A percentile compares a stretch with the other conserved stretches of the same genome.
These are phyloP conservation scores for Petromus typicus DNA, from an alignment of 2,113 vertebrate species.

Conservation along the genomic window DNA sequence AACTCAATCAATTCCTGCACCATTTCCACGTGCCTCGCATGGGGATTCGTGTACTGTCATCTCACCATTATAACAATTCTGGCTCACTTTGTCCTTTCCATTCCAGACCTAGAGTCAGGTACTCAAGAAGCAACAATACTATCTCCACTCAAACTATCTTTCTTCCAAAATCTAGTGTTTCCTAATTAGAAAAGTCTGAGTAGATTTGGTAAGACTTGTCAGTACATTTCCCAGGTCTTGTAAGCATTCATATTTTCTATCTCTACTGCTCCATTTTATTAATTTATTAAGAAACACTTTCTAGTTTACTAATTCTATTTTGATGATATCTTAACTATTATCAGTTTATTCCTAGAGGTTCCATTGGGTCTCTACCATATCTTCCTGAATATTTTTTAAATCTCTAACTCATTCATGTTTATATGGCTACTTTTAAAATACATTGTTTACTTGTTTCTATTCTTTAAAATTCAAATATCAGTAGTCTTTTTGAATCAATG, in stretches of 20 bases:
- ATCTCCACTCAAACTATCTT: background rate
- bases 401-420: background rate
- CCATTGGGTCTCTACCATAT: background rate
- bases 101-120: background rate
- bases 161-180: background rate
- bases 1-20: background rate
- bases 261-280: background rate
- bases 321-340: background rate
- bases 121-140: background rate
- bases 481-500: constrained; percentile 5
- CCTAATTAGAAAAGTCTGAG: background rate
- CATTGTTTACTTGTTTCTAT: background rate
- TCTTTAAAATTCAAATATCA: background rate
- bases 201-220: background rate
- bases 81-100: background rate
- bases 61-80: background rate
- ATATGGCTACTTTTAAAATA: background rate
- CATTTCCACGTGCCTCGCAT: background rate
- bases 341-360: background rate
- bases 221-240: background rate
- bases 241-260: background rate
- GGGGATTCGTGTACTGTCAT: background rate
- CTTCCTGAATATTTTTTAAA: background rate
- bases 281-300: background rate
- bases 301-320: background rate